phyloP scores from a whole-genome alignment of 2,113 vertebrate species.

The Alosa alosa region DNA sequence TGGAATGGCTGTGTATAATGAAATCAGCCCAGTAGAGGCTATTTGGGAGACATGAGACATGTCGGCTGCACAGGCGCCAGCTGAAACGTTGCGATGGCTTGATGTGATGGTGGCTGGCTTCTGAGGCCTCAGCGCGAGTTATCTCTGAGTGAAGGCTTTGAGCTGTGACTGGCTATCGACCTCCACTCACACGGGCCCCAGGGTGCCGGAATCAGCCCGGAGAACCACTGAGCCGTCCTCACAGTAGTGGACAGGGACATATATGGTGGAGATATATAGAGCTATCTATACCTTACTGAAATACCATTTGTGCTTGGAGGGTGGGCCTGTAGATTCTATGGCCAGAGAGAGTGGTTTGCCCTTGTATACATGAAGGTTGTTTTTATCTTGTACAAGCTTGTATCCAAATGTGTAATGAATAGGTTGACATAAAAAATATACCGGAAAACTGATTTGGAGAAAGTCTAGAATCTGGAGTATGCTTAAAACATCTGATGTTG shows the following conservation, averaged over 20 bases:
- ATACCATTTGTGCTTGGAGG: neutral
- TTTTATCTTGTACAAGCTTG: neutral
- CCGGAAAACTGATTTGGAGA: neutral
- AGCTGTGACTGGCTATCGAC: slow-evolving; percentile 9
- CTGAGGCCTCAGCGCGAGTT: neutral
- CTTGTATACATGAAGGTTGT: neutral
- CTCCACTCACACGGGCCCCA: slow-evolving; percentile 6
- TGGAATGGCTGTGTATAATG: neutral
- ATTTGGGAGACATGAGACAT: neutral
- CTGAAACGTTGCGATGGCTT: neutral
- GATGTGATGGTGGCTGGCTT: neutral
- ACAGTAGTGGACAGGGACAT: neutral
- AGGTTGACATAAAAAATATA: neutral
- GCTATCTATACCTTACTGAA: neutral
- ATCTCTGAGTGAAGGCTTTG: neutral
- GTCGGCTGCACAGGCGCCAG: neutral
- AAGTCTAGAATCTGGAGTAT: no score
- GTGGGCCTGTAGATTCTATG: neutral
- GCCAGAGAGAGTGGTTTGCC: neutral
- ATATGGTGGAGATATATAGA: neutral
- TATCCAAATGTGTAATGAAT: neutral
- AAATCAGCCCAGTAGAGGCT: neutral
- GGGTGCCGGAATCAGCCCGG: neutral
- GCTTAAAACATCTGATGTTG: neutral
- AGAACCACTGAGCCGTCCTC: neutral